Base-by-base conservation (phyloP, 2,797 vertebrate species). In the Sebastes cheni region DNA sequence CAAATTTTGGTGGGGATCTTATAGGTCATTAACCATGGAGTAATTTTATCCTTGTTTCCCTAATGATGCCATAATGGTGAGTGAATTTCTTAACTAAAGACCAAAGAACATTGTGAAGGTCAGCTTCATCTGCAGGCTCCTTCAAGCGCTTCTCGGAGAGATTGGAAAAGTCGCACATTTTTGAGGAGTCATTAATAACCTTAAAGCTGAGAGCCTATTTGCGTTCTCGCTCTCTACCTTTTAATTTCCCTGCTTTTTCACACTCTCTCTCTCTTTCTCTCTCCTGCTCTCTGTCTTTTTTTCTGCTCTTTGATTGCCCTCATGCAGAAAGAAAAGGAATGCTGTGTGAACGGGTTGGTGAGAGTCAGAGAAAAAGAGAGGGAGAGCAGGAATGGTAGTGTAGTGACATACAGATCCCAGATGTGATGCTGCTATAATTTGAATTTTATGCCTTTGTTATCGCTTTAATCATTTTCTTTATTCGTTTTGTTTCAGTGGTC, bases 1-100 rank as follows among this genome's bases (percentile, higher is more conserved):
- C 98, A 99, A 99, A 99, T 99, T 99, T 99, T 99, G 98, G 98
- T 99, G 98, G 97, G 98, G 98, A 99, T 99, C 99, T 97, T 99
- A 98, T 99, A 99, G 98, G 98, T 97, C 98, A 99, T 99, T 99
- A 99, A 99, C 97, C 98, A 99, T 99, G 97, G 98, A 99, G 98
- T 99, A 99, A 99, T 99, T 99, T 99, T 99, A 99, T 99, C 98
- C 98, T 99, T 99, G 98, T 99, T 99, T 99, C 98, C 98, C 97
- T 99, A 99, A 99, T 99, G 98, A 99, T 98, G 97, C 98, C 98
- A 99, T 99, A 99, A 99, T 99, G 98, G 98, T 97, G 97, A 99
- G 97, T 98, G 98, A 99, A 99, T 99, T 99, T 99, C 98, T 99
- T 99, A 99, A 99, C 98, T 99, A 99, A 99, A 99, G 98, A 99